Conservation (phyloP, 2,888 invertebrate genomes). For the Pelosia muscerda region DNA sequence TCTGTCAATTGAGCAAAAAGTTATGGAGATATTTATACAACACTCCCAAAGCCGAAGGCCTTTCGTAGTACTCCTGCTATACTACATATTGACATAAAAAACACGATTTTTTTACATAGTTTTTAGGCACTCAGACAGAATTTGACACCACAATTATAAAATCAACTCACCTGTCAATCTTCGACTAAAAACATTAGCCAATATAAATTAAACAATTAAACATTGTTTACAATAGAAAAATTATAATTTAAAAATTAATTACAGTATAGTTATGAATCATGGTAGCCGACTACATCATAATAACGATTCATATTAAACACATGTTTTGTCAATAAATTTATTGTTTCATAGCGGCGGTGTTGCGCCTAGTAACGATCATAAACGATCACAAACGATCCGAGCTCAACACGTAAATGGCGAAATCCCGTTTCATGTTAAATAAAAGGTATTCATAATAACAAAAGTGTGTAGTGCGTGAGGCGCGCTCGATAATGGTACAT, state of each 20-base stretch:
- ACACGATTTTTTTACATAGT: too few relatives aligned
- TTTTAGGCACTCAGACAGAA: slow-evolving; percentile 20
- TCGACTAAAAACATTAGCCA: slow-evolving; percentile 37
- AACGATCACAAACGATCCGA: too few relatives aligned
- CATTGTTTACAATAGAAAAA: slow-evolving; percentile 81
- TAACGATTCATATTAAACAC: slow-evolving; percentile 52
- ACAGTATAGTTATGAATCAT: slow-evolving; percentile 77
- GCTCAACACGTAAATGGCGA: slow-evolving; percentile 61
- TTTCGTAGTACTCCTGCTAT: too few relatives aligned
- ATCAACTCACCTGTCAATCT: slow-evolving; percentile 56
- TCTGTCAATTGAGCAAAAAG: background rate
- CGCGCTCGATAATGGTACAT: slow-evolving; percentile 78
- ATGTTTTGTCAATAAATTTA: slow-evolving; percentile 44
- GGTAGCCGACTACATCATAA: slow-evolving; percentile 48
- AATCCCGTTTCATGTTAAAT: slow-evolving; percentile 57
- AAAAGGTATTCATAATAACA: slow-evolving; percentile 59
- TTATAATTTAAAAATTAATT: slow-evolving; percentile 87
- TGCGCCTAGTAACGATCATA: slow-evolving; percentile 26
- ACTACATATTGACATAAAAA: too few relatives aligned
- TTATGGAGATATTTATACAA: background rate
- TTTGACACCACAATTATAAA: slow-evolving; percentile 19
- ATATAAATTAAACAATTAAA: slow-evolving; percentile 66
- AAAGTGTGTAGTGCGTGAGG: slow-evolving; percentile 72
- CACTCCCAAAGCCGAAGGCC: too few relatives aligned
- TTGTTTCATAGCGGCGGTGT: slow-evolving; percentile 24